Evolutionary conservation across 2,888 invertebrate genomes (phyloP), one percentile per base, ranked within the genome.

Genomic region (Megamerina dolium): DNA sequence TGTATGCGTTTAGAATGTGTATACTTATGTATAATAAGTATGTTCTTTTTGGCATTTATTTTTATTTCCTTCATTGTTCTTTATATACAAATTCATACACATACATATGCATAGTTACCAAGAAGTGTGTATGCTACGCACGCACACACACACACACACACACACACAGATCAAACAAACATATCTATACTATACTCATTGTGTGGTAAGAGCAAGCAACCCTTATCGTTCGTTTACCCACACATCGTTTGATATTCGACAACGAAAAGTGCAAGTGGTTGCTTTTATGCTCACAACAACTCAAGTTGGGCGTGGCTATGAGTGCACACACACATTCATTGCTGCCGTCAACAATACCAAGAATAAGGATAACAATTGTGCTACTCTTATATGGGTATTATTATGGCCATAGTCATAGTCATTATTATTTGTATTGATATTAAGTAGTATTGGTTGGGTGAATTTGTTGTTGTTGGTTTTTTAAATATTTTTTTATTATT

Each of bases 181-280:
- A n/a, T n/a, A n/a, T n/a, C n/a, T n/a, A n/a, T n/a, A n/a, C n/a
- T n/a, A n/a, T n/a, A n/a, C n/a, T n/a, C n/a, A n/a, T n/a, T n/a
- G n/a, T n/a, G n/a, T n/a, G n/a, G n/a, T n/a, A 51, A 42, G 43
- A 50, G 41, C 38, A 40, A 46, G 37, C 54, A 50, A 51, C 54
- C 51, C 51, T 41, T 39, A 36, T 37, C n/a, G n/a, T n/a, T n/a
- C n/a, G n/a, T n/a, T n/a, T n/a, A n/a, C n/a, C n/a, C n/a, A n/a
- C n/a, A n/a, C n/a, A n/a, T n/a, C n/a, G n/a, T n/a, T n/a, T n/a
- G n/a, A n/a, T 33, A 12, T 32, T 32, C 23, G 12, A 32, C 17
- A 32, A 53, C 55, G 55, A 57, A 54, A 64, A 63, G 62, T 58
- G 58, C 58, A 61, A 62, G 64, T 64, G 60, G 49, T 32, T 56